phyloP scores from a whole-genome alignment of 2,797 vertebrate species.

The Thalassophryne amazonica region DNA sequence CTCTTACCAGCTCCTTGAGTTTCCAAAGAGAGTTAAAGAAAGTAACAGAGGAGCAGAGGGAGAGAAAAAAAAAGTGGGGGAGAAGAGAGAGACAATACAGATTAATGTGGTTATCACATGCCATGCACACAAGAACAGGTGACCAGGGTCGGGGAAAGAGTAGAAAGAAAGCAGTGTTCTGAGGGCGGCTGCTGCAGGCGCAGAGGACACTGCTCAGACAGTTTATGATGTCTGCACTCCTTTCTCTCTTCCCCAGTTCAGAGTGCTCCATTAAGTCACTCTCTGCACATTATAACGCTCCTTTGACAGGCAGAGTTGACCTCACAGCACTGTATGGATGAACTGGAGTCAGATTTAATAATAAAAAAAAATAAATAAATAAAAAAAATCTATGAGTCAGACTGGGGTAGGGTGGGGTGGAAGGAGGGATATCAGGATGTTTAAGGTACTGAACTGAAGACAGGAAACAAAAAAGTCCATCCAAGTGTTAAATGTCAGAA shows the following conservation, averaged over 20 bases:
- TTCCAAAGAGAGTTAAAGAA: conserved; percentile 89
- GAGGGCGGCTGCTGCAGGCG: conserved; percentile 48
- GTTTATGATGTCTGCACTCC: conserved; percentile 30
- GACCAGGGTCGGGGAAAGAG: conserved; percentile 62
- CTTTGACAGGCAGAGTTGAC: background rate
- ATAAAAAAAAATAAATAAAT: background rate
- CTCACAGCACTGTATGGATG: conserved; percentile 22
- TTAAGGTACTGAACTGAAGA: background rate
- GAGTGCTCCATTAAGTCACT: conserved; percentile 12
- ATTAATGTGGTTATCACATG: conserved; percentile 88
- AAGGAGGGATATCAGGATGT: background rate
- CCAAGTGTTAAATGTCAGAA: too few relatives aligned
- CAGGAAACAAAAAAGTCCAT: background rate
- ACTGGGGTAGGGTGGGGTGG: background rate
- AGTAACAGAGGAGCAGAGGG: conserved; percentile 69
- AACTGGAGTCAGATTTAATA: background rate
- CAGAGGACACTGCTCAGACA: conserved; percentile 46
- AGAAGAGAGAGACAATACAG: conserved; percentile 72
- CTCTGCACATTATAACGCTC: conserved; percentile 23
- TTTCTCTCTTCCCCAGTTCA: conserved; percentile 46
- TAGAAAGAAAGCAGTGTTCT: conserved; percentile 73
- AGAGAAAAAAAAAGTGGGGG: conserved; percentile 64
- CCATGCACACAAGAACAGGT: conserved; percentile 77
- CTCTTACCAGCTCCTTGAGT: conserved; percentile 99
- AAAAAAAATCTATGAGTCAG: background rate